Evolutionary conservation across 2,888 invertebrate species (phyloP), one percentile per base, ranked within the genome.

Genomic region (Timema podura): DNA sequence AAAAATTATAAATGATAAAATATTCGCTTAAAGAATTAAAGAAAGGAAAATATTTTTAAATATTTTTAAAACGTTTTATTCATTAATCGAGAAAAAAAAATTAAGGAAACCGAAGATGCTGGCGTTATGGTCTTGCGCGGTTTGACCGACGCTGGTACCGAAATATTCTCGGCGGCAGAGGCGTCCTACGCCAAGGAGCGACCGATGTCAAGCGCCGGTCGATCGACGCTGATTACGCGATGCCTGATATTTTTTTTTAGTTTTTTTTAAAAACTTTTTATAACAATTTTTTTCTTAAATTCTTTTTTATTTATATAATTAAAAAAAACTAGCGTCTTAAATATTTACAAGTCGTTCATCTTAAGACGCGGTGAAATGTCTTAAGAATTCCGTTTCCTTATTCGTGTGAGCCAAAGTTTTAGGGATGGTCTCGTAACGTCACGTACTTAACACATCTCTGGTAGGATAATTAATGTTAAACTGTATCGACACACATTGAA

Each of bases 291-390:
- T 61, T 61, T 13, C 45, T 61, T 61, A 44, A 44, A 44, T 45
- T 30, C 5, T 13, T 61, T 61, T 10, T 61, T 61, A 44, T 8
- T 11, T 6, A 11, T 61, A 44, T 61, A 44, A 44, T 30, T 49
- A 10, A 10, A 9, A 13, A 61, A 61, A 9, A 45, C 5, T 45
- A 6, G 6, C 61, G 61, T 61, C 61, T 61, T 61, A 61, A 61
- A 61, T 61, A 61, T 61, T 61, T 61, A 61, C 61, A 61, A 61
- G 61, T 44, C 61, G 7, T 6, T 61, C 30, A 45, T 61, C 61
- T 61, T n/a, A 61, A 61, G 61, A 61, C 61, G 30, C 13, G 8
- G 30, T n/a, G n/a, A n/a, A n/a, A n/a, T n/a, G n/a, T n/a, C n/a
- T n/a, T n/a, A n/a, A n/a, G n/a, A n/a, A n/a, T n/a, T n/a, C n/a